A percentile compares a stretch with the other conserved stretches of the same genome.
These are phyloP conservation scores for Heliconius eleuchia DNA, from an alignment of 1,140 invertebrate species.

Conservation along the genomic window DNA sequence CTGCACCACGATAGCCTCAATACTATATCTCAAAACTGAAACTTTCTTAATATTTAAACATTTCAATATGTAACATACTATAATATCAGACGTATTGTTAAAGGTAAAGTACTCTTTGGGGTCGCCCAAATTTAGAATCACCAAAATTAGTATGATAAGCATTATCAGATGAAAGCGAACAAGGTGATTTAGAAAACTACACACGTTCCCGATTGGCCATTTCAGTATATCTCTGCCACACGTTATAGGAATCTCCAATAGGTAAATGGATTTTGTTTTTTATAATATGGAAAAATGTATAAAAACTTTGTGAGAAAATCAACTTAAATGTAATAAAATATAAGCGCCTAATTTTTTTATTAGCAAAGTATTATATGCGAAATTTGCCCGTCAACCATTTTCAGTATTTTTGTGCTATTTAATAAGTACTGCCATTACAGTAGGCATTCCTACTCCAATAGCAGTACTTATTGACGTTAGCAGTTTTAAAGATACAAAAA, in stretches of 20 bases:
- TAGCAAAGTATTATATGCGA: neutral
- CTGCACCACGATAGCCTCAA: too few species aligned
- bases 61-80: too few species aligned
- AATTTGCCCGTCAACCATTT: neutral
- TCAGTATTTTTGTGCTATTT: neutral
- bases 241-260: constrained; percentile 63
- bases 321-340: neutral
- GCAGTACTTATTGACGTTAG: neutral
- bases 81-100: neutral
- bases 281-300: neutral
- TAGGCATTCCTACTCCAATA: neutral
- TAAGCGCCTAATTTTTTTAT: neutral
- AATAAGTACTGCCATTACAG: neutral
- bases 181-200: constrained; percentile 50
- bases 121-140: neutral
- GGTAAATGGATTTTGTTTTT: constrained; percentile 56
- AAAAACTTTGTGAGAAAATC: neutral
- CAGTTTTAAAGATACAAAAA: neutral
- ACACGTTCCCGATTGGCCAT: constrained; percentile 75
- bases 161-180: constrained; percentile 27
- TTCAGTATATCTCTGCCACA: constrained; percentile 73
- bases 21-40: too few species aligned
- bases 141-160: constrained; percentile 14
- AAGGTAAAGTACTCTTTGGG: neutral
- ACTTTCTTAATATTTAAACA: too few species aligned